These are phyloP conservation scores for Pseudomugil tenellus DNA, from an alignment of 2,797 vertebrate genomes.

Conservation along the genomic window DNA sequence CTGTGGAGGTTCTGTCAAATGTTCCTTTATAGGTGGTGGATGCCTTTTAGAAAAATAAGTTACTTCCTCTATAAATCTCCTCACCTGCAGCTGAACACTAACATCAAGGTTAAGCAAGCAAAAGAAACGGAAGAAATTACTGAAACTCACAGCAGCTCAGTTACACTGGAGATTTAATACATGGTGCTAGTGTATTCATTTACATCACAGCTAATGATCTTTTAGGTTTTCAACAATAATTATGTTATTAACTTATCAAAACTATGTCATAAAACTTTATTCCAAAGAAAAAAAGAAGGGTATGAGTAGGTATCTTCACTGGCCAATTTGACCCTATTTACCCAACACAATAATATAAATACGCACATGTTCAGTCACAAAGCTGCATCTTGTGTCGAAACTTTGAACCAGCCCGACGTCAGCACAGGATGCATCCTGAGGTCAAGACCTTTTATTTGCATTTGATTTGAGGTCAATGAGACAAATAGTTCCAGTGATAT, in stretches of 20 bases:
- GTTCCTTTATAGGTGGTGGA: conserved; percentile 24
- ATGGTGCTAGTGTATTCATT: not conserved
- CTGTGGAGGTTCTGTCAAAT: conserved; percentile 26
- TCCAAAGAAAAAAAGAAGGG: not conserved
- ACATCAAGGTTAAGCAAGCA: not conserved
- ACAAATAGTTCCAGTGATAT: too few species aligned
- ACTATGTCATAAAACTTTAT: not conserved
- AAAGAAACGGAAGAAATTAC: not conserved
- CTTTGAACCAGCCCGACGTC: too few species aligned
- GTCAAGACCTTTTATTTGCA: too few species aligned
- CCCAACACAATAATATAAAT: too few species aligned
- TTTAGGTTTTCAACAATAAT: not conserved
- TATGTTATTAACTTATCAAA: not conserved
- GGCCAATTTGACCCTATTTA: not conserved
- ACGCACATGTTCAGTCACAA: too few species aligned
- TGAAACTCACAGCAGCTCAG: not conserved
- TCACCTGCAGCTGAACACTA: conserved; percentile 19
- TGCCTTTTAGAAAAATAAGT: conserved; percentile 26
- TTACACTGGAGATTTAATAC: not conserved
- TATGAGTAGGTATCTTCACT: not conserved
- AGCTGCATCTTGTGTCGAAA: too few species aligned
- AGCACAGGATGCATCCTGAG: too few species aligned
- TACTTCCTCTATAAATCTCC: conserved; percentile 46
- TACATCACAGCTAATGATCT: not conserved
- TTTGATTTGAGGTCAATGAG: too few species aligned